Conservation (phyloP, 2,888 invertebrate species). For the Idaea biselata region DNA sequence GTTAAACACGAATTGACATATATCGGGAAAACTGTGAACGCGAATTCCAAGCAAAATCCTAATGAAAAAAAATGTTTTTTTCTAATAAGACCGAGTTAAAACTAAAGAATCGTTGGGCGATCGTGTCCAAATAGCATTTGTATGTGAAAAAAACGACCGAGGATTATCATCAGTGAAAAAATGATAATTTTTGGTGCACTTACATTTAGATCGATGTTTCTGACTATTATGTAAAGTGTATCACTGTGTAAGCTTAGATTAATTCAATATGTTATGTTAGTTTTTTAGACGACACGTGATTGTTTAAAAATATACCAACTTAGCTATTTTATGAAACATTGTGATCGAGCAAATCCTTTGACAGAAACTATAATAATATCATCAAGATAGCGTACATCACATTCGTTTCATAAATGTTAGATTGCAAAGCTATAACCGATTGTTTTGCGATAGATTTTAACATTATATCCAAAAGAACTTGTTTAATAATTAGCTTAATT, state of each 20-base stretch:
- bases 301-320: slow-evolving; percentile 47
- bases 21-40: slow-evolving; percentile 8
- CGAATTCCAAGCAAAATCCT: background rate
- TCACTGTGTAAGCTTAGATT: slow-evolving; percentile 75
- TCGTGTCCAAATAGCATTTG: slow-evolving; percentile 71
- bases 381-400: slow-evolving; percentile 36
- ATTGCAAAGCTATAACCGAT: slow-evolving; percentile 74
- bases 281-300: slow-evolving; percentile 63
- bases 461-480: slow-evolving; percentile 60
- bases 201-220: slow-evolving; percentile 69
- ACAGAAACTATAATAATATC: slow-evolving; percentile 17
- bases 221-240: slow-evolving; percentile 72
- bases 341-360: slow-evolving; percentile 39
- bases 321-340: slow-evolving; percentile 47
- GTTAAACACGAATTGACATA: slow-evolving; percentile 10
- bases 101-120: slow-evolving; percentile 71
- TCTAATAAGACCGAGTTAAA: background rate
- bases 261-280: slow-evolving; percentile 75
- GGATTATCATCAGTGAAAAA: slow-evolving; percentile 49
- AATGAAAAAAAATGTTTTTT: background rate
- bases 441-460: slow-evolving; percentile 78
- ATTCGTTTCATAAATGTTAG: slow-evolving; percentile 48
- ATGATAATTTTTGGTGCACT: slow-evolving; percentile 58
- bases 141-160: slow-evolving; percentile 54
- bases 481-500: slow-evolving; percentile 68